Percentiles rank a stretch among this genome's conserved stretches.
These are phyloP conservation scores for Mastomys natalensis DNA, from an alignment of 2,113 vertebrate species.

Conservation along the genomic window DNA sequence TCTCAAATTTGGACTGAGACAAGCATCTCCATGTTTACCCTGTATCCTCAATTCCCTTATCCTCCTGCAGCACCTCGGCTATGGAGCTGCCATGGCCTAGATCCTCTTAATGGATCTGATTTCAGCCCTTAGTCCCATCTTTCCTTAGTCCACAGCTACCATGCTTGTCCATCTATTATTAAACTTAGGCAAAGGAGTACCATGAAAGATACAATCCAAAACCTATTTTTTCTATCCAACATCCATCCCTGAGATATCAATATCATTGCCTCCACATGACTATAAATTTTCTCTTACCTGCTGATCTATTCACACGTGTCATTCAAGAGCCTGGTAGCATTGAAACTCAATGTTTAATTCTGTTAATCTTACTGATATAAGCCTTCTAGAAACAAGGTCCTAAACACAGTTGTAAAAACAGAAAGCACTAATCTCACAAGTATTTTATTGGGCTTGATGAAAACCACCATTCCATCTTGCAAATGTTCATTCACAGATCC, in stretches of 20 bases:
- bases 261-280: background rate
- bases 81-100: background rate
- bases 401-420: background rate
- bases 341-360: background rate
- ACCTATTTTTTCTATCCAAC: background rate
- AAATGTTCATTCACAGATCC: background rate
- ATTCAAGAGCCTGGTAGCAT: background rate
- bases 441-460: background rate
- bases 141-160: background rate
- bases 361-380: background rate
- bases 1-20: background rate
- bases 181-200: background rate
- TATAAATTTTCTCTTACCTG: background rate
- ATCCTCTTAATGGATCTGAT: background rate
- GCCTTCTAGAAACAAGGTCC: background rate
- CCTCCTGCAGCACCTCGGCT: background rate
- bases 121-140: background rate
- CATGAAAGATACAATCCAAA: background rate
- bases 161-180: background rate
- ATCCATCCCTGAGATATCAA: background rate
- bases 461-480: background rate
- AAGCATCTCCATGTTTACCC: background rate
- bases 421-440: background rate
- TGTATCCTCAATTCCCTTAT: no score
- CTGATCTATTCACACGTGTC: background rate